These are phyloP conservation scores for Homarus gammarus DNA, from an alignment of 2,888 invertebrate species.

Conservation along the genomic window DNA sequence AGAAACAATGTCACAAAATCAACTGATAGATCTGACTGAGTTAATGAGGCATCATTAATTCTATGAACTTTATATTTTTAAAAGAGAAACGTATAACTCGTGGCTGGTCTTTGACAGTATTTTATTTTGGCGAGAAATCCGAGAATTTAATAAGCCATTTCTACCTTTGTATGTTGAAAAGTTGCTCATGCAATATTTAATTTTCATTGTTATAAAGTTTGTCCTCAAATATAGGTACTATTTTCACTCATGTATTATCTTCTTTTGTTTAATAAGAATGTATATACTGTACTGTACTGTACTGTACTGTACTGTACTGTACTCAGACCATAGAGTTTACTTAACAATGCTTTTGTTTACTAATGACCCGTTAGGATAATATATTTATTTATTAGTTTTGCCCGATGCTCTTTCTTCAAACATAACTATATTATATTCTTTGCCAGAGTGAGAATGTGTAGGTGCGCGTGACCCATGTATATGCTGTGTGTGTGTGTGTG, in stretches of 20 bases:
- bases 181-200: not conserved
- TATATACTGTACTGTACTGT: not conserved
- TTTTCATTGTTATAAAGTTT: not conserved
- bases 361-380: not conserved
- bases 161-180: no score
- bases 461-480: not conserved
- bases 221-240: not conserved
- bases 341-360: not conserved
- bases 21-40: no score
- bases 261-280: not conserved
- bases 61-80: no score
- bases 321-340: no score
- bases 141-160: no score
- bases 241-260: not conserved
- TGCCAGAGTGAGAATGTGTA: not conserved
- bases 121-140: no score
- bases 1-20: no score
- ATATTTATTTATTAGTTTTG: not conserved
- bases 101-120: no score
- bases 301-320: no score
- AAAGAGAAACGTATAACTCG: no score
- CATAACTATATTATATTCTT: not conserved
- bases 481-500: not conserved
- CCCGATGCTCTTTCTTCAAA: conserved; percentile 1
- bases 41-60: no score